These are phyloP conservation scores for Carposina sasakii DNA, from an alignment of 1,140 invertebrate species.

Conservation along the genomic window DNA sequence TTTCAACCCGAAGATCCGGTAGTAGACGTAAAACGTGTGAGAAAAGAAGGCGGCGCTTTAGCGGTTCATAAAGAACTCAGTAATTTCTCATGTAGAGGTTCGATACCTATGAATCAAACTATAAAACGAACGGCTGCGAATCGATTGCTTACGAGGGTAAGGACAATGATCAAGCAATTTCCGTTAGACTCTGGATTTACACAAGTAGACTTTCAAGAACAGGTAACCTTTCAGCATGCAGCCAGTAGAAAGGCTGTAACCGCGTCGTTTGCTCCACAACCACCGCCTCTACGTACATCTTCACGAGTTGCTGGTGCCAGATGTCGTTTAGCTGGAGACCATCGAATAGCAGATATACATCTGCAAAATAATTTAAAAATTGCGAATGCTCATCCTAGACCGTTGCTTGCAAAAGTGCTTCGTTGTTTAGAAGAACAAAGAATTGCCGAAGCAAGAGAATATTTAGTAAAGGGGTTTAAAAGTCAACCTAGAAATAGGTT, in stretches of 20 bases:
- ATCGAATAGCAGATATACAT: constrained; percentile 36
- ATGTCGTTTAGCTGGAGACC: constrained; percentile 39
- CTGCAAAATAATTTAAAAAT: constrained; percentile 38
- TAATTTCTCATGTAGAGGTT: constrained; percentile 35
- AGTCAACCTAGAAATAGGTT: constrained; percentile 45
- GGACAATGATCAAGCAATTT: constrained; percentile 54
- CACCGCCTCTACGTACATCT: constrained; percentile 28
- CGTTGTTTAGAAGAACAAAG: constrained; percentile 45
- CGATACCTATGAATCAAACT: constrained; percentile 47
- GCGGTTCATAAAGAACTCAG: constrained; percentile 55
- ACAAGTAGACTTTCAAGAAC: constrained; percentile 47
- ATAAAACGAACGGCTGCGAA: constrained; percentile 58
- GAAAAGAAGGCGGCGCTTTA: constrained; percentile 50
- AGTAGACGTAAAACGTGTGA: constrained; percentile 44
- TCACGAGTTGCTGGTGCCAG: constrained; percentile 34
- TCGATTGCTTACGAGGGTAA: constrained; percentile 42
- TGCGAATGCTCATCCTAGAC: constrained; percentile 34
- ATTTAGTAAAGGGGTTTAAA: constrained; percentile 38
- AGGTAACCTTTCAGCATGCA: constrained; percentile 49
- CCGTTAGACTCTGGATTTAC: constrained; percentile 41
- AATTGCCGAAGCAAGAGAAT: constrained; percentile 38
- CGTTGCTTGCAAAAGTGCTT: constrained; percentile 41
- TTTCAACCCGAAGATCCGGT: constrained; percentile 30
- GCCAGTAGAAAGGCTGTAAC: constrained; percentile 51
- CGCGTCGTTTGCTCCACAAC: constrained; percentile 53